A percentile compares a stretch with the other conserved stretches of the same genome.
These are phyloP conservation scores for Bucco capensis DNA, from an alignment of 2,113 vertebrate genomes.

Conservation along the genomic window DNA sequence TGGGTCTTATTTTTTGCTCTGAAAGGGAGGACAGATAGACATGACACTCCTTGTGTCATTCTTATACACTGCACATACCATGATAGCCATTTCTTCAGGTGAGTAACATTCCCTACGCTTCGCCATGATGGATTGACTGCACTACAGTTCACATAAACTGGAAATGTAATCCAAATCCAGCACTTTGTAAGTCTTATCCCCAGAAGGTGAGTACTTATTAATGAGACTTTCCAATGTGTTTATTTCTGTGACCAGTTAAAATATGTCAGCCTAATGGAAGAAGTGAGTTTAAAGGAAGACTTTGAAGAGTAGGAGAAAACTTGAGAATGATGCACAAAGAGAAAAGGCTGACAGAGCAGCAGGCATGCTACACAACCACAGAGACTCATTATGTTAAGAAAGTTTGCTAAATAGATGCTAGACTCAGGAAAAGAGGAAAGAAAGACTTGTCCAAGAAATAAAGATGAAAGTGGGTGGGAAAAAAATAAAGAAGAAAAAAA, in stretches of 20 bases:
- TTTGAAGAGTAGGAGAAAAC: background rate
- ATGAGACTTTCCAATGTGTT: background rate
- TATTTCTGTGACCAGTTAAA: background rate
- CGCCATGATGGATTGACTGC: background rate
- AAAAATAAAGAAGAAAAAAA: background rate
- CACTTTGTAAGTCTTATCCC: background rate
- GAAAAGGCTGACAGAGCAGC: background rate
- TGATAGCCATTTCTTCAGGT: background rate
- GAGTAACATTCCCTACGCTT: background rate
- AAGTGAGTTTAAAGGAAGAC: background rate
- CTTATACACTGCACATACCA: background rate
- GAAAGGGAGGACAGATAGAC: background rate
- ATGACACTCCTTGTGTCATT: background rate
- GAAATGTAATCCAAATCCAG: background rate
- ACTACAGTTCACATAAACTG: background rate
- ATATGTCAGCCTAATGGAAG: background rate
- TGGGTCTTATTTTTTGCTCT: background rate
- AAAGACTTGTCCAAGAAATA: background rate
- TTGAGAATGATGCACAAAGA: background rate
- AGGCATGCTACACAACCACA: background rate
- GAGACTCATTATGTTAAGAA: background rate
- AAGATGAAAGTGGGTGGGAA: background rate
- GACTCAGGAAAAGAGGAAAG: background rate
- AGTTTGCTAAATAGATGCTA: background rate
- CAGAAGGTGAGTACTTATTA: background rate